Percentiles rank a stretch among this genome's conserved stretches.
phyloP scores from a whole-genome alignment of 92 coral and sea anemone genomes.

The Epizoanthus stellaris region DNA sequence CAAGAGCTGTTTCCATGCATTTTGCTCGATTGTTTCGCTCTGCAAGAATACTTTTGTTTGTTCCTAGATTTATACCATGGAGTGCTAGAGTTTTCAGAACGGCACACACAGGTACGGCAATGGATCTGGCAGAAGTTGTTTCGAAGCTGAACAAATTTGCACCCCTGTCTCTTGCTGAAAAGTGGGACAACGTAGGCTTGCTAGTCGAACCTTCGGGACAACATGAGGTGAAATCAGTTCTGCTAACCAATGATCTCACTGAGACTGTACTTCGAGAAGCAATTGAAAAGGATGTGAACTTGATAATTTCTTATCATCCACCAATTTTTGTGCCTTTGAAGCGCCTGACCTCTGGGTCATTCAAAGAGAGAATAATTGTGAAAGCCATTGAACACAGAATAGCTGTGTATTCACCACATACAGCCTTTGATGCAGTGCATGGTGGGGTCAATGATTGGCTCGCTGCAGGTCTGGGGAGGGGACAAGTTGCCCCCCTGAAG shows the following conservation, averaged over 20 bases:
- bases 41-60: neutral
- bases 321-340: conserved; percentile 94
- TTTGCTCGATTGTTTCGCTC: neutral
- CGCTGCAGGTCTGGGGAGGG: conserved; percentile 88
- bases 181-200: conserved; percentile 98
- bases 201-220: conserved; percentile 88
- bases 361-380: conserved; percentile 90
- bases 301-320: conserved; percentile 94
- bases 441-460: conserved; percentile 99
- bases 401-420: conserved; percentile 96
- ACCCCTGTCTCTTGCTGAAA: conserved; percentile 86
- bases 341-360: conserved; percentile 71
- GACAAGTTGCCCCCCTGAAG: conserved; percentile 64
- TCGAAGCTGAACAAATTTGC: conserved; percentile 78
- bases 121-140: conserved; percentile 85
- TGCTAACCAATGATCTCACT: conserved; percentile 93
- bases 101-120: conserved; percentile 38
- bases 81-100: neutral
- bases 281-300: conserved; percentile 66
- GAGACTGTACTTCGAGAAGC: conserved; percentile 93
- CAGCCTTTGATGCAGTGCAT: conserved; percentile 95
- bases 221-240: conserved; percentile 79
- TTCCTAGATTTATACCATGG: neutral
- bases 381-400: conserved; percentile 87
- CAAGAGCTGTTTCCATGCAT: neutral